phyloP scores from a whole-genome alignment of 2,888 invertebrate species.

The Andricus quercusramuli region DNA sequence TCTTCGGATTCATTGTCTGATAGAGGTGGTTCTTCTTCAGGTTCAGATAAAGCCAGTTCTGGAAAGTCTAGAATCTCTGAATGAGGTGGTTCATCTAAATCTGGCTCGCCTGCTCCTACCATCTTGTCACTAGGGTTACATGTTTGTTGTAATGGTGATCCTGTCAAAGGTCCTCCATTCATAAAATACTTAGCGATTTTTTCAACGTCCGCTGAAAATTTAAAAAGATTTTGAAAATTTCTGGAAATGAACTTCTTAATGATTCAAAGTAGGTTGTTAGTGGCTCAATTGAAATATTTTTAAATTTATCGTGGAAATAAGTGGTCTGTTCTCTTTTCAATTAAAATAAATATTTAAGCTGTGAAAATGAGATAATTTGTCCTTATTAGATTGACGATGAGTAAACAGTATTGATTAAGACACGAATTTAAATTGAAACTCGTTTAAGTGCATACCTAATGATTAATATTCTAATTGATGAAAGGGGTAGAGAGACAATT shows the following conservation, averaged over 20 bases:
- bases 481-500: too few relatives aligned
- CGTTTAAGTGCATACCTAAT: too few relatives aligned
- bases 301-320: too few relatives aligned
- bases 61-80: neutral
- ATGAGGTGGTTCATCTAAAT: neutral
- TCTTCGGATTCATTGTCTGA: neutral
- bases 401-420: too few relatives aligned
- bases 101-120: neutral
- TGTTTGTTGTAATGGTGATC: constrained; percentile 47
- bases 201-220: constrained; percentile 62
- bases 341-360: neutral
- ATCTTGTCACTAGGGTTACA: neutral
- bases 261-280: neutral
- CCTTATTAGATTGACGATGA: too few relatives aligned
- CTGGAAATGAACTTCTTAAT: neutral
- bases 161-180: constrained; percentile 62
- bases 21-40: neutral
- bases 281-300: too few relatives aligned
- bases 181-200: constrained; percentile 69
- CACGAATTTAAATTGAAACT: too few relatives aligned
- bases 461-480: neutral
- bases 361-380: too few relatives aligned
- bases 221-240: neutral
- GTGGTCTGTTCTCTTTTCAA: neutral
- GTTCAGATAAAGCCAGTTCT: neutral